Conservation (phyloP, 2,797 vertebrate genomes). For the Atherinosoma microstoma region DNA sequence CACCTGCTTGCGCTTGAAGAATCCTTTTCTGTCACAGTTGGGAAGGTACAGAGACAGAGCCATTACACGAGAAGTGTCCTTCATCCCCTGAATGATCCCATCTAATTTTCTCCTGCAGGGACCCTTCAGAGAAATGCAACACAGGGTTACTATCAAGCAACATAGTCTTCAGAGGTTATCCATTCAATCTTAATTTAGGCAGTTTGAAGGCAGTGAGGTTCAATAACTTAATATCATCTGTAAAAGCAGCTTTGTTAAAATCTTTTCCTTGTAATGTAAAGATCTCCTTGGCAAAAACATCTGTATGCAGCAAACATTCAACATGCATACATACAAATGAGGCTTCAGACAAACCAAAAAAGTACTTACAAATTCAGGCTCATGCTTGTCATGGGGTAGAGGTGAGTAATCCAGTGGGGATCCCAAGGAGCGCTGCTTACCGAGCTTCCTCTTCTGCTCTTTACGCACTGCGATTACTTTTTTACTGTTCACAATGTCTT, state of each 20-base stretch:
- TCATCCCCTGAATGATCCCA: constrained; percentile 93
- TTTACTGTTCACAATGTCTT: constrained; percentile 89
- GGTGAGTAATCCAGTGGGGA: constrained; percentile 87
- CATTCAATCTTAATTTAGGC: too few species aligned
- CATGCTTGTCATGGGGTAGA: constrained; percentile 90
- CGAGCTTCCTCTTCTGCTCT: constrained; percentile 88
- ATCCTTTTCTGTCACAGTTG: constrained; percentile 97
- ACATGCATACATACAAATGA: background rate
- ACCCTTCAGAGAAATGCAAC: constrained; percentile 83
- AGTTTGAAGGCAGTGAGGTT: background rate
- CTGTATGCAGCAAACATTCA: background rate
- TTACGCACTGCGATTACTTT: constrained; percentile 92
- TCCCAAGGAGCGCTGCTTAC: constrained; percentile 86
- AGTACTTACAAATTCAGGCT: constrained; percentile 92
- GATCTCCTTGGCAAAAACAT: background rate
- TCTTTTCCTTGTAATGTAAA: background rate
- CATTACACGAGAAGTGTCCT: constrained; percentile 92
- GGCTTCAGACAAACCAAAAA: background rate
- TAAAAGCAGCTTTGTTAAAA: background rate
- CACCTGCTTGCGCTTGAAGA: constrained; percentile 99
- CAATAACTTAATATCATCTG: background rate
- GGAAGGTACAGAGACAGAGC: constrained; percentile 93
- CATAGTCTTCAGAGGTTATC: background rate
- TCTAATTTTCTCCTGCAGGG: constrained; percentile 97
- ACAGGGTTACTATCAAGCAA: background rate